A percentile compares a stretch with the other conserved stretches of the same genome.
Evolutionary conservation across 2,797 vertebrate species (phyloP).

Genomic region (Liparis tanakae): DNA sequence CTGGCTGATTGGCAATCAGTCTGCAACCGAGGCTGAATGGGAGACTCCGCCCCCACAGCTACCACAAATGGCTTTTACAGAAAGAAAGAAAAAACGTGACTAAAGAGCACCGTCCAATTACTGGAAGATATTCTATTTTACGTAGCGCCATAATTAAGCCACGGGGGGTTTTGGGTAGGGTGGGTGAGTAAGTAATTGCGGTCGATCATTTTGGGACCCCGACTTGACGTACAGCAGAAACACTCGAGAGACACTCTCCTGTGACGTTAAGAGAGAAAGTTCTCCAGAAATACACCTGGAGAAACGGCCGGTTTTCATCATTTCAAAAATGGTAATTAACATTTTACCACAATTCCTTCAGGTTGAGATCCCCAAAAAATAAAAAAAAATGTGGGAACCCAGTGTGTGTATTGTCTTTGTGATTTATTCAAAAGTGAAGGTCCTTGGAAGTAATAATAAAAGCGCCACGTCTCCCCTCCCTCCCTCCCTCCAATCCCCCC

Average conservation of each 20-base stretch:
- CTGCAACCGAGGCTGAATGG: too few species aligned
- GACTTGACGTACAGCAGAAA: background rate
- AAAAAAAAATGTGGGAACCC: background rate
- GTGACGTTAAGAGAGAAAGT: background rate
- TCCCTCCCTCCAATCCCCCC: too few species aligned
- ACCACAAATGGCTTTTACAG: conserved; percentile 2
- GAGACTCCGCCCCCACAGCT: too few species aligned
- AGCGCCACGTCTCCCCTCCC: too few species aligned
- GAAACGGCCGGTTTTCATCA: background rate
- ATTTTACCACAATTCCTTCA: conserved; percentile 9
- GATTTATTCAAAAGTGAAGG: background rate
- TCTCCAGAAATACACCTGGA: background rate
- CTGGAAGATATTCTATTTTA: conserved; percentile 15
- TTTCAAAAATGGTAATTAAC: background rate
- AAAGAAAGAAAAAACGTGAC: background rate
- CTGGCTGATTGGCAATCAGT: too few species aligned
- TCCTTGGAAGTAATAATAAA: background rate
- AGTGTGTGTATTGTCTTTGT: background rate
- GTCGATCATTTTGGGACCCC: background rate
- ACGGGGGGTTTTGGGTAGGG: background rate
- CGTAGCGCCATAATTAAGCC: conserved; percentile 1
- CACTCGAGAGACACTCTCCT: conserved; percentile 10
- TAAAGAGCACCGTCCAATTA: conserved; percentile 31
- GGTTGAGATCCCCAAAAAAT: background rate
- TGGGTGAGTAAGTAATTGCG: conserved; percentile 1